phyloP scores from a whole-genome alignment of 2,797 vertebrate genomes.

The Zalophus californianus region DNA sequence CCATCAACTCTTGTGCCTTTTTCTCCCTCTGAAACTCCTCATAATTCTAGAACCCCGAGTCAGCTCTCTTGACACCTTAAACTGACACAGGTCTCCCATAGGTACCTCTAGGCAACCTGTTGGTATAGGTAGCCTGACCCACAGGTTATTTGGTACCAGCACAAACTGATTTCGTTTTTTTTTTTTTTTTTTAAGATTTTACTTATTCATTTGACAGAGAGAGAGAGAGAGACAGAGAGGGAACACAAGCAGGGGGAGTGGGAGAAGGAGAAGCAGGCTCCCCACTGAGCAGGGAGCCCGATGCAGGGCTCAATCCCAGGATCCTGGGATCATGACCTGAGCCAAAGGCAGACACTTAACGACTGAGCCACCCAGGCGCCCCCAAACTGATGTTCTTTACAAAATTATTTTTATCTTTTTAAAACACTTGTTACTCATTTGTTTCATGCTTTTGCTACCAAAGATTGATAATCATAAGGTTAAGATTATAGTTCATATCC shows the following conservation, averaged over 20 bases:
- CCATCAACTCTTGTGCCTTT: neutral
- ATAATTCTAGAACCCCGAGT: neutral
- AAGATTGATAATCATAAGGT: neutral
- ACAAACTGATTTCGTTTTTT: neutral
- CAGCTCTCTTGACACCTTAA: neutral
- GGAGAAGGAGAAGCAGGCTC: too few relatives aligned
- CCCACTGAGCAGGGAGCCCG: too few relatives aligned
- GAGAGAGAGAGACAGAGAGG: too few relatives aligned
- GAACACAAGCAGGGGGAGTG: too few relatives aligned
- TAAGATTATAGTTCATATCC: neutral
- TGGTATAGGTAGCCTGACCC: neutral
- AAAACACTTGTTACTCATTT: neutral
- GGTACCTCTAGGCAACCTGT: neutral
- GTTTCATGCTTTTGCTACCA: neutral
- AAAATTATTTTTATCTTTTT: neutral
- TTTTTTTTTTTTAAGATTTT: neutral
- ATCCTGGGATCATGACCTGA: too few relatives aligned
- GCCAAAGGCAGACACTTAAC: too few relatives aligned
- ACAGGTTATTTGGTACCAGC: neutral
- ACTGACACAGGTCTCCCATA: neutral
- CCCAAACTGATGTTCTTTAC: neutral
- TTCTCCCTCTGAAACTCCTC: neutral
- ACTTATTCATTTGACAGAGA: too few relatives aligned
- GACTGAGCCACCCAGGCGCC: too few relatives aligned
- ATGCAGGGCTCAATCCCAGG: too few relatives aligned